Evolutionary conservation across 2,888 invertebrate species (phyloP).

Genomic region (Philonicus albiceps): DNA sequence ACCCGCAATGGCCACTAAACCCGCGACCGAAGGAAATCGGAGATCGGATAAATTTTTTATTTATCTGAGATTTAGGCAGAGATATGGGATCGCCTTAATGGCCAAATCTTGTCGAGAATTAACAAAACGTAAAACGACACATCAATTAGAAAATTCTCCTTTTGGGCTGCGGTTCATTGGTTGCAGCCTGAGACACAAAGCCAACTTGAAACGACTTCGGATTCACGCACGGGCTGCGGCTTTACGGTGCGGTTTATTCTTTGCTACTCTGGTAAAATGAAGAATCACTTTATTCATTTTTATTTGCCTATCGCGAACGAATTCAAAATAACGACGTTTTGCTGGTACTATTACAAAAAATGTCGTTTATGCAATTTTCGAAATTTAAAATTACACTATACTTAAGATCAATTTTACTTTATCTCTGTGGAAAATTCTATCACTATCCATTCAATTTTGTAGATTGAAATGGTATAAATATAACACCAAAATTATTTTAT

Average conservation of each 20-base stretch:
- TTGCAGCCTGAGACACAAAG: not conserved
- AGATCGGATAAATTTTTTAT: slow-evolving; percentile 42
- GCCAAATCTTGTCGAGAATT: slow-evolving; percentile 75
- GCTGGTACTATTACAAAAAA: not conserved
- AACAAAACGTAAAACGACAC: slow-evolving; percentile 75
- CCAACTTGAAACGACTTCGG: not conserved
- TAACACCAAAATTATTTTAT: too few species aligned
- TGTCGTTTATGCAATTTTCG: too few species aligned
- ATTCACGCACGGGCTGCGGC: not conserved
- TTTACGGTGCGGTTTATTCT: not conserved
- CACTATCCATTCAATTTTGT: too few species aligned
- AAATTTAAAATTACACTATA: too few species aligned
- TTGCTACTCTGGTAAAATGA: not conserved
- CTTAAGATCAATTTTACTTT: too few species aligned
- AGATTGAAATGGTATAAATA: too few species aligned
- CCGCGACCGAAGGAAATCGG: not conserved
- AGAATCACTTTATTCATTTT: not conserved
- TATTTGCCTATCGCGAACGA: not conserved
- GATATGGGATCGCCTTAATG: slow-evolving; percentile 71
- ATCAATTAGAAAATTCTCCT: slow-evolving; percentile 64
- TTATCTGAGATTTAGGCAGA: slow-evolving; percentile 52
- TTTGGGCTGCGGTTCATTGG: slow-evolving; percentile 30
- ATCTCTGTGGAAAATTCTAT: too few species aligned
- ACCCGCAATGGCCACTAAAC: not conserved
- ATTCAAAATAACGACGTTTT: not conserved